These are phyloP conservation scores for Apolygus lucorum DNA, from an alignment of 1,140 invertebrate genomes.

Conservation along the genomic window DNA sequence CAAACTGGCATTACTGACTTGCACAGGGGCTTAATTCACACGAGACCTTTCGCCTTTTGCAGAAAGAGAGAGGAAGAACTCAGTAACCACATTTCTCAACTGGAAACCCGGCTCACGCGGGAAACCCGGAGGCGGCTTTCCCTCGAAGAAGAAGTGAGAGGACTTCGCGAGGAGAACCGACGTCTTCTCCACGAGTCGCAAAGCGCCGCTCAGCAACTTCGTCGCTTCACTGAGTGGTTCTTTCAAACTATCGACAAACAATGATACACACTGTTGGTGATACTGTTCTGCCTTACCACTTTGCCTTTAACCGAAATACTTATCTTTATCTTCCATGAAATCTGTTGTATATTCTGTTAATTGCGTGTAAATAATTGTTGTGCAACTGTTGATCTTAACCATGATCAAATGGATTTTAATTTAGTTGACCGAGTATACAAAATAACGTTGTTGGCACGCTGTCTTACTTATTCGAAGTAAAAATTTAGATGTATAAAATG, in stretches of 20 bases:
- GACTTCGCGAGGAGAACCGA: conserved; percentile 73
- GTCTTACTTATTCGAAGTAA: background rate
- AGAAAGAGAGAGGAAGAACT: conserved; percentile 43
- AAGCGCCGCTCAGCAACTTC: conserved; percentile 75
- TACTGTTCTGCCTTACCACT: conserved; percentile 1
- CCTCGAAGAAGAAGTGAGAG: conserved; percentile 56
- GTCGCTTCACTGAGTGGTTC: conserved; percentile 89
- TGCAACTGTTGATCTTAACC: too few relatives aligned
- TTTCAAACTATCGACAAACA: conserved; percentile 75
- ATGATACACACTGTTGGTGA: conserved; percentile 12
- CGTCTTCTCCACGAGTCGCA: conserved; percentile 80
- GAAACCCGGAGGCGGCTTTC: conserved; percentile 53
- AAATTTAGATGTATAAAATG: background rate
- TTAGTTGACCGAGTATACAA: background rate
- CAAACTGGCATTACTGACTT: too few relatives aligned
- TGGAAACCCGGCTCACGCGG: conserved; percentile 52
- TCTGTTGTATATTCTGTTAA: background rate
- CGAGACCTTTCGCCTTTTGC: too few relatives aligned
- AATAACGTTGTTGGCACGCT: background rate
- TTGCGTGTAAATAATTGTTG: background rate
- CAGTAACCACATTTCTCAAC: conserved; percentile 51
- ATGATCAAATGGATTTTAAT: background rate
- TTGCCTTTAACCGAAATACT: conserved; percentile 1
- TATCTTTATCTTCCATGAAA: background rate
- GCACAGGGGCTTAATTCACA: too few relatives aligned